Evolutionary conservation across 2,888 invertebrate species (phyloP).

Genomic region (Oligia fasciuncula): DNA sequence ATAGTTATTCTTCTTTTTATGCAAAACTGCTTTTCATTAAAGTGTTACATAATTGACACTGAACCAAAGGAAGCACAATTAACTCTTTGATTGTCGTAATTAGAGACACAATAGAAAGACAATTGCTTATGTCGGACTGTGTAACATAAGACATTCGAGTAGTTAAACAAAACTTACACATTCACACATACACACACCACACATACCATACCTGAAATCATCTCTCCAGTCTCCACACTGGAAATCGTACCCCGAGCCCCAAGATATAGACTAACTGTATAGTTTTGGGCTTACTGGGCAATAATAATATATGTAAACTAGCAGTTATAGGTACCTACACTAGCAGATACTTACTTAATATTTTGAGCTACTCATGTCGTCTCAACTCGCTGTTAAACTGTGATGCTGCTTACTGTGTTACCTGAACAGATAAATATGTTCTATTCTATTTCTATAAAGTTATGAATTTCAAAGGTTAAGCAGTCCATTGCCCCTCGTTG

Average conservation of each 20-base stretch:
- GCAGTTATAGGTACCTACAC: not conserved
- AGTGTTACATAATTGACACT: not conserved
- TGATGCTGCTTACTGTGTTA: no score
- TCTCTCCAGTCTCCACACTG: not conserved
- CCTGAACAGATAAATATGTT: no score
- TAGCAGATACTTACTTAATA: not conserved
- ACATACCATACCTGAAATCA: not conserved
- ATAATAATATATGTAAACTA: not conserved
- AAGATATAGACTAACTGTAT: not conserved
- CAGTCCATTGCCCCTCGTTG: constrained; percentile 5
- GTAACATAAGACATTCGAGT: no score
- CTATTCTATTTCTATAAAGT: not conserved
- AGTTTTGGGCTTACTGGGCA: not conserved
- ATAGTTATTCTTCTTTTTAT: not conserved
- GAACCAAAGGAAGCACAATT: not conserved
- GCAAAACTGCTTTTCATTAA: not conserved
- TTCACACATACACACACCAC: not conserved
- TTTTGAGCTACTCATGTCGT: not conserved
- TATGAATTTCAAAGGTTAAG: constrained; percentile 8
- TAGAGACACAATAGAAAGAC: no score
- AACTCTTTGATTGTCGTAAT: no score
- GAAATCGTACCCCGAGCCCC: not conserved
- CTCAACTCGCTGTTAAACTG: not conserved
- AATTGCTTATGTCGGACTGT: no score
- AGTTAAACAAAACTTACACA: not conserved